These are phyloP conservation scores for Ianthella basta DNA, from an alignment of 37 sponge, comb jelly and placozoan genomes.

Conservation along the genomic window DNA sequence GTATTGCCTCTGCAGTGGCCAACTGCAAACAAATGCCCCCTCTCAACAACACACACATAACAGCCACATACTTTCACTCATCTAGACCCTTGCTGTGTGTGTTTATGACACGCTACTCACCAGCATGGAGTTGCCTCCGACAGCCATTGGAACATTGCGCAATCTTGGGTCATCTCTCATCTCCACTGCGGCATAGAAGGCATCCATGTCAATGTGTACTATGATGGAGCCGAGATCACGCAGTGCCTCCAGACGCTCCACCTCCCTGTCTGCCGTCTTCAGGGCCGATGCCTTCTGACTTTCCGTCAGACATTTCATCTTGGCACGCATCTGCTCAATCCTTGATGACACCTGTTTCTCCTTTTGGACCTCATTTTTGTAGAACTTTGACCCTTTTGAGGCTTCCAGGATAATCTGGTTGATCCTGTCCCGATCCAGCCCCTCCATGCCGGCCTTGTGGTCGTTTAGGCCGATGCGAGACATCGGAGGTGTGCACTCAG, in stretches of 20 bases:
- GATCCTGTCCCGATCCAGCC: slow-evolving; percentile 87
- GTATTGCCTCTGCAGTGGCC: no score
- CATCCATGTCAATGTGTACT: slow-evolving; percentile 99
- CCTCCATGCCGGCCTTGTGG: slow-evolving; percentile 98
- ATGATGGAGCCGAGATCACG: slow-evolving; percentile 80
- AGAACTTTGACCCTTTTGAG: slow-evolving; percentile 90
- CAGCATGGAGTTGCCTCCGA: slow-evolving; percentile 88
- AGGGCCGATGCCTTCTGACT: slow-evolving; percentile 52
- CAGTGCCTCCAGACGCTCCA: slow-evolving; percentile 70
- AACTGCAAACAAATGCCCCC: no score
- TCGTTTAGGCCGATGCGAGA: slow-evolving; percentile 84
- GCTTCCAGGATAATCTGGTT: slow-evolving; percentile 91
- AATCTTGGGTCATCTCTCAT: slow-evolving; percentile 89
- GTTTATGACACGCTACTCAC: slow-evolving; percentile 59
- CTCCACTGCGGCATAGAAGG: slow-evolving; percentile 98
- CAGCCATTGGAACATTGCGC: slow-evolving; percentile 89
- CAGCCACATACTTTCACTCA: no score
- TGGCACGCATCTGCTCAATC: slow-evolving; percentile 49
- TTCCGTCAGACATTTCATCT: slow-evolving; percentile 57
- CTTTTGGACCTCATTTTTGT: slow-evolving; percentile 77
- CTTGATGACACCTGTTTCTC: slow-evolving; percentile 64
- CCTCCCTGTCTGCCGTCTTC: slow-evolving; percentile 52
- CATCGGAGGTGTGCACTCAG: slow-evolving; percentile 42
- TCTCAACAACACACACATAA: no score
- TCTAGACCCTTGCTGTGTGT: no score